Percentiles rank a stretch among this genome's conserved stretches.
Evolutionary conservation across 2,113 vertebrate species (phyloP).

Genomic region (Taurulus bubalis): DNA sequence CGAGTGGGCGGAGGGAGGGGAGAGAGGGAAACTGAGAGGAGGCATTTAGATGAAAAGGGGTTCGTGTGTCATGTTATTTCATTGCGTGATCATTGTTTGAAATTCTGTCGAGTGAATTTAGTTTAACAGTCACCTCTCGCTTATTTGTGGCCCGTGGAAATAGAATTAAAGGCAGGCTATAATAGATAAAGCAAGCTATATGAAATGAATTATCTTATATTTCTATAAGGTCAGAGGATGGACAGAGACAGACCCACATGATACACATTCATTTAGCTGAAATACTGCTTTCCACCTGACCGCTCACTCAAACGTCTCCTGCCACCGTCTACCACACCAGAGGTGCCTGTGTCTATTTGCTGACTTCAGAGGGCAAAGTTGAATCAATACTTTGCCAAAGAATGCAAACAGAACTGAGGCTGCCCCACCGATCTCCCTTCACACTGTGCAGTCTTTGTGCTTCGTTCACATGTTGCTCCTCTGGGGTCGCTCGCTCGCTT

Average conservation of each 20-base stretch:
- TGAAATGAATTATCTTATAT: background rate
- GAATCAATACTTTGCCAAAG: constrained; percentile 72
- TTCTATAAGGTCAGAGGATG: background rate
- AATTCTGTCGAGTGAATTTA: background rate
- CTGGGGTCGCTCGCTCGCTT: constrained; percentile 42
- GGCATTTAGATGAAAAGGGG: constrained; percentile 27
- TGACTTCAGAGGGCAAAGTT: constrained; percentile 62
- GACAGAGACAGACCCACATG: background rate
- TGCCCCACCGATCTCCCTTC: constrained; percentile 55
- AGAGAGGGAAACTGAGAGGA: constrained; percentile 17
- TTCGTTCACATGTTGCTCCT: constrained; percentile 54
- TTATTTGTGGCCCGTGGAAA: background rate
- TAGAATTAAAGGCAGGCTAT: background rate
- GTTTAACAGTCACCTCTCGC: background rate
- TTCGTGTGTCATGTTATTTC: constrained; percentile 31
- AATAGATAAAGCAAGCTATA: no score
- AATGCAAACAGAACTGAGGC: constrained; percentile 56
- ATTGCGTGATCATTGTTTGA: constrained; percentile 19
- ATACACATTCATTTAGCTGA: background rate
- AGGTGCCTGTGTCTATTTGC: constrained; percentile 42
- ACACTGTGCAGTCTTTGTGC: constrained; percentile 55
- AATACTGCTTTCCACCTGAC: no score
- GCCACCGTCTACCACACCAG: background rate
- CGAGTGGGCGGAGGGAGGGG: constrained; percentile 14
- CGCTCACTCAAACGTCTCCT: constrained; percentile 22